Evolutionary conservation across 2,797 vertebrate species (phyloP).

Genomic region (Eospalax fontanierii): DNA sequence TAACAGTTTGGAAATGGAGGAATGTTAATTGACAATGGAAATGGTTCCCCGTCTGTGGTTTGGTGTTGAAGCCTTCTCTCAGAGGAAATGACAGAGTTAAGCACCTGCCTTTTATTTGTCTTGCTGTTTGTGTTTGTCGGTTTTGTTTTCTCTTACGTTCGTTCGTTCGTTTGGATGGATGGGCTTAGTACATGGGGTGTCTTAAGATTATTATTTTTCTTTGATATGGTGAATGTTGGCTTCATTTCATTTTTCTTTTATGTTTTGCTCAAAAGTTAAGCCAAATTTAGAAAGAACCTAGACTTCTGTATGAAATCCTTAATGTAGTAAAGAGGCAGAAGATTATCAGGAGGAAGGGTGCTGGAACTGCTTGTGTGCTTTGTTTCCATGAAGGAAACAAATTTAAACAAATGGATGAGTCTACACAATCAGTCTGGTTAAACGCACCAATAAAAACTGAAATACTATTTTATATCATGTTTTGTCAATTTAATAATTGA

Average conservation of each 20-base stretch:
- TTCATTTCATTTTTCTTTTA: conserved; percentile 71
- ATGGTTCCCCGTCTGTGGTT: conserved; percentile 2
- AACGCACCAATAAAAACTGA: conserved; percentile 71
- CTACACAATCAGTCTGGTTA: conserved; percentile 73
- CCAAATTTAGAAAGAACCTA: conserved; percentile 66
- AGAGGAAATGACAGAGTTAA: conserved; percentile 21
- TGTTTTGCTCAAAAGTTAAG: conserved; percentile 77
- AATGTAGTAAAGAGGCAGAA: conserved; percentile 89
- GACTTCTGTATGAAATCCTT: conserved; percentile 91
- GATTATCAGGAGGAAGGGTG: conserved; percentile 89
- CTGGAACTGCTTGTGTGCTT: conserved; percentile 78
- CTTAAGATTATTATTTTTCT: conserved; percentile 58
- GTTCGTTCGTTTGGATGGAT: conserved; percentile 32
- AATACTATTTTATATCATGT: conserved; percentile 72
- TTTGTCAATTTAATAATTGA: conserved; percentile 44
- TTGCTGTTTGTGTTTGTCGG: conserved; percentile 31
- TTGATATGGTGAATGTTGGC: conserved; percentile 50
- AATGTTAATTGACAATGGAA: conserved; percentile 36
- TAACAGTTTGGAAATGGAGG: conserved; percentile 14
- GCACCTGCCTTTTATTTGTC: conserved; percentile 54
- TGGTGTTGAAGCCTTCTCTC: background rate
- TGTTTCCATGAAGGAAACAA: conserved; percentile 78
- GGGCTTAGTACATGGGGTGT: conserved; percentile 32
- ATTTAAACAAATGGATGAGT: conserved; percentile 71
- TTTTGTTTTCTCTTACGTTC: conserved; percentile 43